Evolutionary conservation across 2,113 vertebrate genomes (phyloP).

Genomic region (Morone chrysops): DNA sequence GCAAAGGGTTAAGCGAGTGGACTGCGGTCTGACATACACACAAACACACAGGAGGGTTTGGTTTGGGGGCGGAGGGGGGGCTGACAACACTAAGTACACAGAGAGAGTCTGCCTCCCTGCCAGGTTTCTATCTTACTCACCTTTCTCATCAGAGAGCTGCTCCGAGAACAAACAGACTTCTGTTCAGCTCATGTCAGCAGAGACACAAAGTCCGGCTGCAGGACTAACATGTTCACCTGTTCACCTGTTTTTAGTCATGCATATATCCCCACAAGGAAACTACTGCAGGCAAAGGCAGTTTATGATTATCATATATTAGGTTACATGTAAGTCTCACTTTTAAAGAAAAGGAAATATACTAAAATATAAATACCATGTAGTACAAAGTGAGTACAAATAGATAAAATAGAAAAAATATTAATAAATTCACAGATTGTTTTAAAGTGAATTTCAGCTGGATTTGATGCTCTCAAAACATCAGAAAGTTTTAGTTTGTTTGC

Average conservation of each 20-base stretch:
- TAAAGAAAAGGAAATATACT: too few species aligned
- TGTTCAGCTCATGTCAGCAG: constrained; percentile 53
- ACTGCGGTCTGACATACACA: not conserved
- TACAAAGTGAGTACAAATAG: too few species aligned
- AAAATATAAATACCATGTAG: too few species aligned
- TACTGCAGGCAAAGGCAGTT: not conserved
- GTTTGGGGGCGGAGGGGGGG: constrained; percentile 6
- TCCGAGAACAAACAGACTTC: constrained; percentile 59
- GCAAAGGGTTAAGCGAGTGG: not conserved
- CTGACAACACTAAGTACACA: constrained; percentile 43
- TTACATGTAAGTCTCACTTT: not conserved
- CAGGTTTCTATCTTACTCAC: constrained; percentile 73
- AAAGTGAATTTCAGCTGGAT: not conserved
- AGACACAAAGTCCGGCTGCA: constrained; percentile 6
- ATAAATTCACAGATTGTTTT: too few species aligned
- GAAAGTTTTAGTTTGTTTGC: not conserved
- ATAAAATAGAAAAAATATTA: too few species aligned
- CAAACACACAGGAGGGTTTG: constrained; percentile 6
- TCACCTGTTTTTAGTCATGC: not conserved
- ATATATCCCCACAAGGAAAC: not conserved
- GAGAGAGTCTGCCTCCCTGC: constrained; percentile 44
- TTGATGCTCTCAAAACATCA: not conserved
- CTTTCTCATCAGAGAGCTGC: constrained; percentile 47
- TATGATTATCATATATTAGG: not conserved
- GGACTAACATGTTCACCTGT: too few species aligned